These are phyloP conservation scores for Corbicula japonica DNA, from an alignment of 2,888 invertebrate genomes.

Conservation along the genomic window DNA sequence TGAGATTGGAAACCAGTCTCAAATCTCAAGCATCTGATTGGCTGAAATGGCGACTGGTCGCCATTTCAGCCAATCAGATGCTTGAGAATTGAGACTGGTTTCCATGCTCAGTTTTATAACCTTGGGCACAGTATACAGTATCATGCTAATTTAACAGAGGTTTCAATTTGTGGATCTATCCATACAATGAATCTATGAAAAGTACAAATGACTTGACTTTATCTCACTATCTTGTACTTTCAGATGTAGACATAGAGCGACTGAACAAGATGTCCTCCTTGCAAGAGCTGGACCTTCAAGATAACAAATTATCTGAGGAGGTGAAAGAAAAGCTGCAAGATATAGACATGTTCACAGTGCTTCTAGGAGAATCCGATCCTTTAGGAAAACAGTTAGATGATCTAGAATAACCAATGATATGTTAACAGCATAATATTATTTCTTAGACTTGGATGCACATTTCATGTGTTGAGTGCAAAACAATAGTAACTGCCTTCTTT, in stretches of 20 bases:
- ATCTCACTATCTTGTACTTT: slow-evolving; percentile 30
- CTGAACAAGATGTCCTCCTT: slow-evolving; percentile 72
- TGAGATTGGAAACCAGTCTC: too few species aligned
- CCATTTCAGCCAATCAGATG: too few species aligned
- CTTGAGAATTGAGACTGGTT: too few species aligned
- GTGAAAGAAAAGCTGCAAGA: slow-evolving; percentile 64
- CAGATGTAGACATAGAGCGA: slow-evolving; percentile 76
- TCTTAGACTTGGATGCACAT: too few species aligned
- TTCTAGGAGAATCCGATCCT: slow-evolving; percentile 57
- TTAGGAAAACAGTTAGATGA: slow-evolving; percentile 51
- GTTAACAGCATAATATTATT: background rate
- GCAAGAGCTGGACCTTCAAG: slow-evolving; percentile 75
- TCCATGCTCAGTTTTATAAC: too few species aligned
- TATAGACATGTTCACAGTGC: slow-evolving; percentile 51
- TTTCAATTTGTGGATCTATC: too few species aligned
- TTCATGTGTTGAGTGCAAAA: too few species aligned
- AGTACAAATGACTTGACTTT: background rate
- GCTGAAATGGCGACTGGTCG: too few species aligned
- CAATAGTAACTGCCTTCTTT: too few species aligned
- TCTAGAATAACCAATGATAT: slow-evolving; percentile 37
- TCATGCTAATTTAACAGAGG: too few species aligned
- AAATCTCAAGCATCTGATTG: too few species aligned
- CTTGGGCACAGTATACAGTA: too few species aligned
- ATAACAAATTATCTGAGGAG: slow-evolving; percentile 75
- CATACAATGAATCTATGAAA: background rate